Percentiles rank a stretch among this genome's conserved stretches.
Evolutionary conservation across 2,113 vertebrate species (phyloP).

Genomic region (Podarcis raffonei): DNA sequence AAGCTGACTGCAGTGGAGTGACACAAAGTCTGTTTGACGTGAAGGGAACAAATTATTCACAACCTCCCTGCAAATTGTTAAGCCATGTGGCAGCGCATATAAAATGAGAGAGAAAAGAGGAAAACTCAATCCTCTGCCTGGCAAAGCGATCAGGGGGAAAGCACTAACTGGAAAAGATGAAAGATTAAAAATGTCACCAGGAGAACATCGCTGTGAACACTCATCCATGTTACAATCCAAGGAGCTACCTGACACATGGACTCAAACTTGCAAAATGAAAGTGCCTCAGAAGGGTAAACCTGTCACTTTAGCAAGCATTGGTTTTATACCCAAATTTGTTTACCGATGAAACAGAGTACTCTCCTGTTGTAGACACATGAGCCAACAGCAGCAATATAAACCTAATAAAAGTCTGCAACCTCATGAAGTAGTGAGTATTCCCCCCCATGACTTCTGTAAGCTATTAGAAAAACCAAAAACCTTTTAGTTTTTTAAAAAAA

Average conservation of each 20-base stretch:
- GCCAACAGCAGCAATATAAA: background rate
- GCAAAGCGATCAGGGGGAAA: slow-evolving; percentile 39
- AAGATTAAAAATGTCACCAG: slow-evolving; percentile 59
- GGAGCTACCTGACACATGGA: slow-evolving; percentile 36
- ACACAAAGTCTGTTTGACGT: slow-evolving; percentile 48
- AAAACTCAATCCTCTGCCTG: slow-evolving; percentile 38
- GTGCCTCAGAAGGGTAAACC: slow-evolving; percentile 52
- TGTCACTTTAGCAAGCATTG: slow-evolving; percentile 10
- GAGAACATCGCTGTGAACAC: slow-evolving; percentile 32
- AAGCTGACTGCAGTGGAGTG: slow-evolving; percentile 25
- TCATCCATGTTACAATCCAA: slow-evolving; percentile 40
- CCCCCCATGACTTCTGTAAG: fast-evolving
- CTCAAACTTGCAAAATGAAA: slow-evolving; percentile 46
- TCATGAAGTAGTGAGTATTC: background rate
- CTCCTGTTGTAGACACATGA: fast-evolving
- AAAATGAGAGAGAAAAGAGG: slow-evolving; percentile 48
- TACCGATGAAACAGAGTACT: slow-evolving; percentile 9
- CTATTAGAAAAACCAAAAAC: background rate
- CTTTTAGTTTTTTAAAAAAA: background rate
- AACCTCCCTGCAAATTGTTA: slow-evolving; percentile 44
- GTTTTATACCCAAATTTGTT: slow-evolving; percentile 20
- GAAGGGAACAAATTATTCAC: slow-evolving; percentile 60
- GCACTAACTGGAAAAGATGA: slow-evolving; percentile 52
- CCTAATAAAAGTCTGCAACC: background rate
- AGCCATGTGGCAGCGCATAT: slow-evolving; percentile 44